Evolutionary conservation across 2,888 invertebrate genomes (phyloP).

Genomic region (Drosophila cognata): DNA sequence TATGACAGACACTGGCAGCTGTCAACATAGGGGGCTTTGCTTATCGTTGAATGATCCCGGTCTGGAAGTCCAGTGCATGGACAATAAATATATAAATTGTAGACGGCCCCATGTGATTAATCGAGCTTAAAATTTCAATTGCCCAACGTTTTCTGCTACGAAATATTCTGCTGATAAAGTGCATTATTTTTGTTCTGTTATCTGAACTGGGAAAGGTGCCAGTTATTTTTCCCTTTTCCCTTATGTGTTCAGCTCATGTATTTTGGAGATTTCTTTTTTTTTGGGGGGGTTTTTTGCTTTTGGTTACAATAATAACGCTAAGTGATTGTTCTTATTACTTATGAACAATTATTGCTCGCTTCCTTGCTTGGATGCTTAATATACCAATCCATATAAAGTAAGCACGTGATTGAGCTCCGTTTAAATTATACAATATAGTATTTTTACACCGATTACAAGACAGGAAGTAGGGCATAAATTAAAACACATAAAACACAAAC

Average conservation of each 20-base stretch:
- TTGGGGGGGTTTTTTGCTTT: neutral
- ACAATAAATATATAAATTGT: slow-evolving; percentile 23
- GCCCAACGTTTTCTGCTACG: slow-evolving; percentile 24
- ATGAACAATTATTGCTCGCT: slow-evolving; percentile 47
- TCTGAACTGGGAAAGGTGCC: slow-evolving; percentile 34
- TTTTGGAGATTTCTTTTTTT: neutral
- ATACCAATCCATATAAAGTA: slow-evolving; percentile 16
- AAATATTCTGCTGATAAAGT: slow-evolving; percentile 53
- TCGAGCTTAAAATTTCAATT: slow-evolving; percentile 65
- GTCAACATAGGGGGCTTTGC: slow-evolving; percentile 53
- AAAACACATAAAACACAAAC: slow-evolving; percentile 54
- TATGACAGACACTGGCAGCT: slow-evolving; percentile 41
- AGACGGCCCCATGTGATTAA: slow-evolving; percentile 47
- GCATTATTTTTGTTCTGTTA: slow-evolving; percentile 37
- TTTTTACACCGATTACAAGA: slow-evolving; percentile 35
- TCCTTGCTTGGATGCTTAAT: slow-evolving; percentile 33
- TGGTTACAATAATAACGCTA: slow-evolving; percentile 36
- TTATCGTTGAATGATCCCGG: slow-evolving; percentile 65
- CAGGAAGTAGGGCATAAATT: slow-evolving; percentile 71
- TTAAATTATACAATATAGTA: slow-evolving; percentile 27
- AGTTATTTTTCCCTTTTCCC: slow-evolving; percentile 4
- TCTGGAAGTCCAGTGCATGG: slow-evolving; percentile 15
- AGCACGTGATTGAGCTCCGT: slow-evolving; percentile 28
- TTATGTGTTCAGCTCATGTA: neutral
- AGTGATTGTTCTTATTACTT: slow-evolving; percentile 33